A percentile compares a stretch with the other conserved stretches of the same genome.
Conservation (phyloP, 2,888 invertebrate species). For the Peribatodes rhomboidaria region DNA sequence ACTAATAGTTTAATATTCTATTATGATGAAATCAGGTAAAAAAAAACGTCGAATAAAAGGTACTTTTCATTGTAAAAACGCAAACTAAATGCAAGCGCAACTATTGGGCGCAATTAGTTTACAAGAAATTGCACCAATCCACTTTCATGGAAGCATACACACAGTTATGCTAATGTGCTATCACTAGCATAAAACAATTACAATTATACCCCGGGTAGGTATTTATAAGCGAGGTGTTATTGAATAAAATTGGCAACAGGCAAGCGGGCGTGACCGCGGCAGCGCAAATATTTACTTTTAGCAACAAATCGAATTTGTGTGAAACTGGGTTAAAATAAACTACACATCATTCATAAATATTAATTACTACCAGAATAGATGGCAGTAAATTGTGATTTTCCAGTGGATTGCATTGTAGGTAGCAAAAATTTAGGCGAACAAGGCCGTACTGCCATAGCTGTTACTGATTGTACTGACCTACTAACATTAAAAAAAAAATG, state of each 20-base stretch:
- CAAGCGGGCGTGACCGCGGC: constrained; percentile 60
- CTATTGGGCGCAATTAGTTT: too few relatives aligned
- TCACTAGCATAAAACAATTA: constrained; percentile 16
- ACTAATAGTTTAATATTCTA: too few relatives aligned
- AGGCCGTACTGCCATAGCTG: too few relatives aligned
- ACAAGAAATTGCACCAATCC: too few relatives aligned
- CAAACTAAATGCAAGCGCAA: too few relatives aligned
- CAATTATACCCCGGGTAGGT: constrained; percentile 21
- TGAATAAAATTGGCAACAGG: constrained; percentile 52
- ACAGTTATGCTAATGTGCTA: constrained; percentile 3
- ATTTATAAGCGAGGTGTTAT: constrained; percentile 45
- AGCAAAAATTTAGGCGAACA: too few relatives aligned
- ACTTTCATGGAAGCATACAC: not conserved
- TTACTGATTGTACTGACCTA: too few relatives aligned
- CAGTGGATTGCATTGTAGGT: not conserved
- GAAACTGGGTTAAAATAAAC: constrained; percentile 68
- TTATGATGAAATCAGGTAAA: too few relatives aligned
- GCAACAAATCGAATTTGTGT: constrained; percentile 64
- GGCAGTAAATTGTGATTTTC: not conserved
- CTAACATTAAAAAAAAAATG: too few relatives aligned
- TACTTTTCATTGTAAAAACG: too few relatives aligned
- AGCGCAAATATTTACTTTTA: constrained; percentile 70
- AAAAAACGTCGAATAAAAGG: not conserved
- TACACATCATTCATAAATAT: constrained; percentile 40
- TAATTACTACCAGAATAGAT: not conserved